phyloP scores from a whole-genome alignment of 2,888 invertebrate genomes.

The Melanotus villosus region DNA sequence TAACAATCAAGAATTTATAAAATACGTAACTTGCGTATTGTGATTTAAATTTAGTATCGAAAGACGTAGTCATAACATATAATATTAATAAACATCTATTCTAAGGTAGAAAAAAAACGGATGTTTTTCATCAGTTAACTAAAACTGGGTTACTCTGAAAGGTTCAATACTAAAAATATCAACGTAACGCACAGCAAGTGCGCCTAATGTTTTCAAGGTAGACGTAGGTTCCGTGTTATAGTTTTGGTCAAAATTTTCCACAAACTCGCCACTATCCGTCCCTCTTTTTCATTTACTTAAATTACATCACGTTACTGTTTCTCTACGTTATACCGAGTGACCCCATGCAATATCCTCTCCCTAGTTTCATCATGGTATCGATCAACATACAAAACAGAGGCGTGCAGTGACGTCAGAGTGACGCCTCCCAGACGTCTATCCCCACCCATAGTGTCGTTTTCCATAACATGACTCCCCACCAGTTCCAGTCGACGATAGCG shows the following conservation, averaged over 20 bases:
- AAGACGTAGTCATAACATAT: too few species aligned
- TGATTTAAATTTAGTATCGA: too few species aligned
- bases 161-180: too few species aligned
- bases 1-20: too few species aligned
- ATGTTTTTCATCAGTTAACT: too few species aligned
- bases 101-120: too few species aligned
- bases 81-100: too few species aligned
- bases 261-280: background rate
- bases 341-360: slow-evolving; percentile 10
- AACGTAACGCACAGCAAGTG: too few species aligned
- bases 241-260: slow-evolving; percentile 12
- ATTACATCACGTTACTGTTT: background rate
- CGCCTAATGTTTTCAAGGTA: slow-evolving; percentile 19
- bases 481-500: slow-evolving; percentile 20
- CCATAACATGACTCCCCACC: slow-evolving; percentile 4
- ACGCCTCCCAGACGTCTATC: slow-evolving; percentile 51
- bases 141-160: too few species aligned
- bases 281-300: background rate
- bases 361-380: slow-evolving; percentile 29
- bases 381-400: slow-evolving; percentile 38
- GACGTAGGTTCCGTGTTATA: slow-evolving; percentile 14
- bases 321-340: background rate
- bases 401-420: slow-evolving; percentile 52
- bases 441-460: background rate
- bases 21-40: too few species aligned